These are phyloP conservation scores for Solea senegalensis DNA, from an alignment of 2,113 vertebrate genomes.

Conservation along the genomic window DNA sequence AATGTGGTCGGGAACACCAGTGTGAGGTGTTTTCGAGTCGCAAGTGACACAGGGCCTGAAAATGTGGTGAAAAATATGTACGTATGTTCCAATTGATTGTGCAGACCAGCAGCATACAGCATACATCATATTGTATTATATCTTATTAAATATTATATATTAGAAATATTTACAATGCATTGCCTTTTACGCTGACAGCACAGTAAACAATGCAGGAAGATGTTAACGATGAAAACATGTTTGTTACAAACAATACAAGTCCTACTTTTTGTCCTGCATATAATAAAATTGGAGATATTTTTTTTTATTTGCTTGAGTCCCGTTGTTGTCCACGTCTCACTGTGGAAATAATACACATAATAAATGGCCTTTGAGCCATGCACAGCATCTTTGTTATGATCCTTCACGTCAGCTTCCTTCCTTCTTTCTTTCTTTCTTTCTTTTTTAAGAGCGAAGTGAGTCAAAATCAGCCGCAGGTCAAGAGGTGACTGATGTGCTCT, in stretches of 20 bases:
- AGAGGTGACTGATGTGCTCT: constrained; percentile 21
- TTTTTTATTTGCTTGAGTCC: too few relatives aligned
- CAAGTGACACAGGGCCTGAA: background rate
- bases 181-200: constrained; percentile 7
- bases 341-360: constrained; percentile 20
- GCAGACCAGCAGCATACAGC: background rate
- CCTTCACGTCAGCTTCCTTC: constrained; percentile 11
- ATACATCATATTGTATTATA: background rate
- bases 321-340: constrained; percentile 11
- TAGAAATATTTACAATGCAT: constrained; percentile 21
- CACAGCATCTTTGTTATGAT: constrained; percentile 1
- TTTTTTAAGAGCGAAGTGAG: background rate
- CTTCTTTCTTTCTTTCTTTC: constrained; percentile 14
- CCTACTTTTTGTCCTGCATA: constrained; percentile 17
- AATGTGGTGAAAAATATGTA: too few relatives aligned
- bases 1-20: constrained; percentile 5
- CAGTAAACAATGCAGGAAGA: constrained; percentile 27
- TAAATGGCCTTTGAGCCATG: constrained; percentile 10
- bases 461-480: constrained; percentile 46
- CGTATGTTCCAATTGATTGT: too few relatives aligned
- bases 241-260: constrained; percentile 3
- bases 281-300: too few relatives aligned
- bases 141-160: too few relatives aligned
- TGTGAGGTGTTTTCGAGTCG: constrained; percentile 13
- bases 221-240: constrained; percentile 20